Evolutionary conservation across 2,888 invertebrate genomes (phyloP).

Genomic region (Chelonus formosanus): DNA sequence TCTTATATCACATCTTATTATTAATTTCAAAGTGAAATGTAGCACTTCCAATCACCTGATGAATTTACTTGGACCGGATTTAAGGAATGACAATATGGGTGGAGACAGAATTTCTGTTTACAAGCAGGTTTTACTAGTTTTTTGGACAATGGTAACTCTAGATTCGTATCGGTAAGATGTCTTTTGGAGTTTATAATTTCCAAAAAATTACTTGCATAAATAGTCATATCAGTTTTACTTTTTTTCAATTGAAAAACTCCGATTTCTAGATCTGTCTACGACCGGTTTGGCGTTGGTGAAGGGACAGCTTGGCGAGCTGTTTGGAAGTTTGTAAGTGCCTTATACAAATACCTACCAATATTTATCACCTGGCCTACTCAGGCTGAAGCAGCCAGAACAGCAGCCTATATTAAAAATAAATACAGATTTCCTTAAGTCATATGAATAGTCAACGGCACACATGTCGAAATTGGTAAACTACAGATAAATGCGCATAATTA

Average conservation of each 20-base stretch:
- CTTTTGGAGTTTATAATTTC: not conserved
- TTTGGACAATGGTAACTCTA: slow-evolving; percentile 38
- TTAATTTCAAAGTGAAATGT: slow-evolving; percentile 27
- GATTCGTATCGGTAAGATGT: slow-evolving; percentile 37
- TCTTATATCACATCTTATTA: not conserved
- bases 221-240: not conserved
- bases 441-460: not conserved
- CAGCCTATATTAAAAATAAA: not conserved
- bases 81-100: slow-evolving; percentile 22
- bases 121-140: slow-evolving; percentile 35
- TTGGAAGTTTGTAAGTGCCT: slow-evolving; percentile 6
- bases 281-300: slow-evolving; percentile 21
- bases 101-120: slow-evolving; percentile 31
- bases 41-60: slow-evolving; percentile 33
- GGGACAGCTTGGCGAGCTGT: slow-evolving; percentile 22
- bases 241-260: not conserved
- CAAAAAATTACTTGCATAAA: not conserved
- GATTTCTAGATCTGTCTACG: slow-evolving; percentile 14
- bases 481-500: not conserved
- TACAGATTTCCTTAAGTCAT: slow-evolving; percentile 4
- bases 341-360: slow-evolving; percentile 1
- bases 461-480: slow-evolving; percentile 1
- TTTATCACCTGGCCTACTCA: slow-evolving; percentile 13
- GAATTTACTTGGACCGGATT: slow-evolving; percentile 29
- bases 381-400: not conserved